Evolutionary conservation across 2,888 invertebrate genomes (phyloP).

Genomic region (Aricia artaxerxes): DNA sequence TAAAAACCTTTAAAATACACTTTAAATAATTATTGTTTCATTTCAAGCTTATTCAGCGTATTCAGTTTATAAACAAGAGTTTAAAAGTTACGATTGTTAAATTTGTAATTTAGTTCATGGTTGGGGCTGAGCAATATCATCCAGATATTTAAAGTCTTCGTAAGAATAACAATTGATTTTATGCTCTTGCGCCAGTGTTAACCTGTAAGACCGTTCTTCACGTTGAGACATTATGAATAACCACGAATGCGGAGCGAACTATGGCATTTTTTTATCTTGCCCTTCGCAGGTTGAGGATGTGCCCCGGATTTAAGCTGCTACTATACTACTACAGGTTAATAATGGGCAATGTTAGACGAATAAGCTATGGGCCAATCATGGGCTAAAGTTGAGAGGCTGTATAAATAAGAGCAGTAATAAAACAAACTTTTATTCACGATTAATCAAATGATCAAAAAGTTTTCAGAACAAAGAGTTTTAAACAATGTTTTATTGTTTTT

Average conservation of each 20-base stretch:
- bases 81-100: neutral
- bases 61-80: neutral
- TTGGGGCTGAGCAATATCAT: conserved; percentile 16
- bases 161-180: conserved; percentile 29
- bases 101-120: neutral
- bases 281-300: too few relatives aligned
- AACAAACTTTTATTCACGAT: neutral
- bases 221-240: neutral
- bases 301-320: too few relatives aligned
- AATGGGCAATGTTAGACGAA: too few relatives aligned
- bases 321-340: too few relatives aligned
- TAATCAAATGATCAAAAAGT: neutral
- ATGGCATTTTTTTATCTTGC: too few relatives aligned
- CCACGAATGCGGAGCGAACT: too few relatives aligned
- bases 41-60: neutral
- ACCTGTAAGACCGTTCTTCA: neutral
- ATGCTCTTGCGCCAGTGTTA: neutral
- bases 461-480: neutral
- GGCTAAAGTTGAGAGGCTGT: too few relatives aligned
- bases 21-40: neutral
- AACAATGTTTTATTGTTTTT: neutral
- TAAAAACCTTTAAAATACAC: neutral
- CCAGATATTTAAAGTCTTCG: conserved; percentile 18
- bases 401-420: too few relatives aligned
- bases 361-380: too few relatives aligned